Evolutionary conservation across 1,140 invertebrate genomes (phyloP), one percentile per base, ranked within the genome.

Genomic region (Schlechtendalia chinensis): DNA sequence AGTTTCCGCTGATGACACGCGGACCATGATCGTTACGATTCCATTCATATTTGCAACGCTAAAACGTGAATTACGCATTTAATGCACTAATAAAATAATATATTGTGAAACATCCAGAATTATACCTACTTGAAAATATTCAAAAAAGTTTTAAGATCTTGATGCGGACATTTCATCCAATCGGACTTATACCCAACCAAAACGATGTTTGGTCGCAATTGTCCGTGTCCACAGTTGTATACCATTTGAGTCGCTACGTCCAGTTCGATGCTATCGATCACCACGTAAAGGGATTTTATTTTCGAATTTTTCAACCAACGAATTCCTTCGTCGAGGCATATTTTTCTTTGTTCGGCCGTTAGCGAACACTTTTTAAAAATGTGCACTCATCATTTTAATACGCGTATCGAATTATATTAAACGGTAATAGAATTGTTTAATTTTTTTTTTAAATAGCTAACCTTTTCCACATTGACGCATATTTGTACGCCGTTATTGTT

Each of bases 171-270:
- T 10, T 86, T 89, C 53, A 88, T 85, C 97, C 97, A 99, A 85
- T 98, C 90, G 0, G 89, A 89, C 86, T 98, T 98, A 87, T 93
- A 99, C 11, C 97, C 97, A 90, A 99, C 92, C 83, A 99, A 87
- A 29, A 98, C 86, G 50, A 98, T 95, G 85, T 99, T 99, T 0
- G 97, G 96, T n/a, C 91, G 88, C 47, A 99, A 88, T 86, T 96
- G 96, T 4, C 97, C 97, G 27, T 99, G 90, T 12, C 97, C 97
- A 1, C 91, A 87, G 2, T 90, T 88, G 87, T 96, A 93, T 84
- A 94, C 88, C 67, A 95, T 85, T 3, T 45, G 47, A 82, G 91
- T 91, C 0, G 93, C 92, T 16, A 88, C 88, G 85, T 96, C 93
- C 82, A 97, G 90, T 27, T 86, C 87, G 53, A 91, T 88, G 17